phyloP scores from a whole-genome alignment of 2,113 vertebrate species.

The Columba livia region DNA sequence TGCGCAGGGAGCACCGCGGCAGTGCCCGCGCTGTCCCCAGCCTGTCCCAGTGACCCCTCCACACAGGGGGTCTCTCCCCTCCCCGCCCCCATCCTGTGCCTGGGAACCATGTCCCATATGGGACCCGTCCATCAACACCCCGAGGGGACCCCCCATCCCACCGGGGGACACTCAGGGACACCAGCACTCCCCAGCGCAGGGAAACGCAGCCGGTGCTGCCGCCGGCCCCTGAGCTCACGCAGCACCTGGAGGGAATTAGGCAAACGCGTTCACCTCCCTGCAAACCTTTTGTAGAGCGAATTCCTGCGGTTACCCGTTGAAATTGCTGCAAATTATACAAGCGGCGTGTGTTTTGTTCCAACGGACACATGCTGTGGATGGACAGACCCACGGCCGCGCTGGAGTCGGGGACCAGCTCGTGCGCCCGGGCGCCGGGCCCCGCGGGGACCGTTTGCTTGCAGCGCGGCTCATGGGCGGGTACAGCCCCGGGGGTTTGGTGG shows the following conservation, averaged over 20 bases:
- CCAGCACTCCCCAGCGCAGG: rapidly evolving
- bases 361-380: neutral
- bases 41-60: neutral
- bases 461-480: neutral
- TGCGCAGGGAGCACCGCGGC: neutral
- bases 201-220: neutral
- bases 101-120: no score
- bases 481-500: neutral
- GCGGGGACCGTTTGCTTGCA: no score
- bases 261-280: conserved; percentile 22
- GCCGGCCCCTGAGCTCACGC: neutral
- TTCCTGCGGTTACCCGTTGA: conserved; percentile 53
- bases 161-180: neutral
- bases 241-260: conserved; percentile 60
- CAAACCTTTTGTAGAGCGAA: conserved; percentile 27
- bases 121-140: rapidly evolving
- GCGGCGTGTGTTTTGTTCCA: neutral
- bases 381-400: neutral
- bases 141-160: rapidly evolving
- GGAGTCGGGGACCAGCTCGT: no score
- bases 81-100: neutral
- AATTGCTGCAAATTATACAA: conserved; percentile 52
- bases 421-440: no score
- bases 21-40: no score
- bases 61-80: neutral